Evolutionary conservation across 2,888 invertebrate genomes (phyloP).

Genomic region (Nebria brevicollis): DNA sequence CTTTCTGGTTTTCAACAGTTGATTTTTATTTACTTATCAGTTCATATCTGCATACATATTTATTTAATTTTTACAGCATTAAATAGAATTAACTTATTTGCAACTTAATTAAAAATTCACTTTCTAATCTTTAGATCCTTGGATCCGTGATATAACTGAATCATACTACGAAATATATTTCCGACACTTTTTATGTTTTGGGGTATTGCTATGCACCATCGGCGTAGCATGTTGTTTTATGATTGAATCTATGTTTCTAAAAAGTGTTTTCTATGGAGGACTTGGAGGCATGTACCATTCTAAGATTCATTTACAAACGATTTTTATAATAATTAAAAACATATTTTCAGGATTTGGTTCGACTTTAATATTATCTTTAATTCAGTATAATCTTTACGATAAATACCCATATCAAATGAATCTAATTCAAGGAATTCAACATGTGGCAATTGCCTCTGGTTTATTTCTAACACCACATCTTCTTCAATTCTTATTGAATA

Average conservation of each 20-base stretch:
- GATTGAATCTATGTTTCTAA: conserved; percentile 5
- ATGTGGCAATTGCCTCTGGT: conserved; percentile 64
- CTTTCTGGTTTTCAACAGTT: too few species aligned
- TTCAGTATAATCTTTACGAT: conserved; percentile 65
- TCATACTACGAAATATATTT: conserved; percentile 27
- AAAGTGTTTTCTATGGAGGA: conserved; percentile 25
- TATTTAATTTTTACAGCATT: background rate
- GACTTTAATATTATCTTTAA: conserved; percentile 64
- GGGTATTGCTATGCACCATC: conserved; percentile 13
- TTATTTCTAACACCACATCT: conserved; percentile 65
- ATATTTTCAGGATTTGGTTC: conserved; percentile 64
- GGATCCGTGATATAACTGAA: conserved; percentile 30
- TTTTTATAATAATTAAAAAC: background rate
- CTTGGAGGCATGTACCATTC: conserved; percentile 21
- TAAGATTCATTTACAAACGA: background rate
- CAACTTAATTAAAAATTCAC: background rate
- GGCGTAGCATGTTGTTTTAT: conserved; percentile 25
- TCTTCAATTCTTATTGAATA: conserved; percentile 61
- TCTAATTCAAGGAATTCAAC: conserved; percentile 62
- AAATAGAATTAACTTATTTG: background rate
- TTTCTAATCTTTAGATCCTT: conserved; percentile 35
- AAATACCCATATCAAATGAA: conserved; percentile 64
- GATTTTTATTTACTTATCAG: too few species aligned
- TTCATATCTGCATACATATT: too few species aligned
- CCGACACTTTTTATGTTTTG: conserved; percentile 26